A percentile compares a stretch with the other conserved stretches of the same genome.
Evolutionary conservation across 92 coral and sea anemone species (phyloP).

Genomic region (Phenganax subtilis): DNA sequence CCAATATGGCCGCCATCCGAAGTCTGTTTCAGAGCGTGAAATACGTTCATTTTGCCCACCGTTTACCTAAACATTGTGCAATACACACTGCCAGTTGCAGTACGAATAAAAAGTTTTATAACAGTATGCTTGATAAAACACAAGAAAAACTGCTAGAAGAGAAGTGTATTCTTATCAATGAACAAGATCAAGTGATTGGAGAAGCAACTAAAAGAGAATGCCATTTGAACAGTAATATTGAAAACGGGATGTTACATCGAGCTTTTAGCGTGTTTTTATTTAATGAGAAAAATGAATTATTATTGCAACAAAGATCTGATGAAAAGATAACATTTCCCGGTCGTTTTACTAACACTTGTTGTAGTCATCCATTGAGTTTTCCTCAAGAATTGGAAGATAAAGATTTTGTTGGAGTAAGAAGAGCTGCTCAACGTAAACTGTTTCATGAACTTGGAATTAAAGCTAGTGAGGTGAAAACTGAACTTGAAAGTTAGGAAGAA

Average conservation of each 20-base stretch:
- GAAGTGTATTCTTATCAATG: conserved; percentile 76
- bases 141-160: conserved; percentile 26
- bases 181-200: conserved; percentile 65
- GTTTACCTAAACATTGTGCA: background rate
- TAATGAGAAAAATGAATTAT: conserved; percentile 62
- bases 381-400: conserved; percentile 65
- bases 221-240: conserved; percentile 73
- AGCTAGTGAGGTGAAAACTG: conserved; percentile 35
- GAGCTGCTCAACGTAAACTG: conserved; percentile 82
- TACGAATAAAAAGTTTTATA: no score
- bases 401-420: conserved; percentile 61
- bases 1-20: background rate
- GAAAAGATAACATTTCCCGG: conserved; percentile 80
- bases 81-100: no score
- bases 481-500: background rate
- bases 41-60: background rate
- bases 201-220: conserved; percentile 81
- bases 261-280: conserved; percentile 93
- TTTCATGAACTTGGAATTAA: conserved; percentile 85
- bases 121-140: background rate
- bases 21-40: background rate
- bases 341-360: conserved; percentile 78
- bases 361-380: conserved; percentile 73
- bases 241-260: conserved; percentile 84
- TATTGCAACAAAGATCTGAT: conserved; percentile 81